Percentiles rank a stretch among this genome's conserved stretches.
These are phyloP conservation scores for Stomatorhinus ivindoensis DNA, from an alignment of 2,113 vertebrate genomes.

Conservation along the genomic window DNA sequence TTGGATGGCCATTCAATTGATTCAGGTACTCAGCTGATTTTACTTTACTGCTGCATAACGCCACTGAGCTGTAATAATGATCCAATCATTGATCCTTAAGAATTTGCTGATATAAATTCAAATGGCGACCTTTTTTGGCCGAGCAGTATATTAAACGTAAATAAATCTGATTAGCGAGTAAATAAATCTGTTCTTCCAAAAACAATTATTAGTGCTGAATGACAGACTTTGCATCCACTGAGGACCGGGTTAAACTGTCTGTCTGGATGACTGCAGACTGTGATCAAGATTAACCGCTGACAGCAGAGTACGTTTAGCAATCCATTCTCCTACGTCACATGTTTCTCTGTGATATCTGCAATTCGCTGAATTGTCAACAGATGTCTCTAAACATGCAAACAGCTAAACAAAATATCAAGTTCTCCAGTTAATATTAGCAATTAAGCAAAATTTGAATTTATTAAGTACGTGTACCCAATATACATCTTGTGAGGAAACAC, in stretches of 20 bases:
- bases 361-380: background rate
- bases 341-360: background rate
- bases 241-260: background rate
- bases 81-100: no score
- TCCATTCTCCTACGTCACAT: background rate
- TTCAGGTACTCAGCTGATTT: no score
- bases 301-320: background rate
- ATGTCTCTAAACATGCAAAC: background rate
- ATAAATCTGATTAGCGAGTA: background rate
- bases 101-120: no score
- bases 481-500: background rate
- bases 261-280: no score
- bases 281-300: background rate
- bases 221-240: background rate
- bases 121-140: no score
- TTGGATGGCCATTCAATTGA: no score
- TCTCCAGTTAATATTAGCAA: background rate
- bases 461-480: background rate
- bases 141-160: background rate
- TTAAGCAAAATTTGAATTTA: background rate
- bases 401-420: background rate
- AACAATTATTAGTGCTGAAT: background rate
- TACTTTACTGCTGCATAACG: no score
- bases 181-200: background rate
- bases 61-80: no score